Percentiles rank a stretch among this genome's conserved stretches.
Evolutionary conservation across 2,888 invertebrate genomes (phyloP).

Genomic region (Coelinius sp.): DNA sequence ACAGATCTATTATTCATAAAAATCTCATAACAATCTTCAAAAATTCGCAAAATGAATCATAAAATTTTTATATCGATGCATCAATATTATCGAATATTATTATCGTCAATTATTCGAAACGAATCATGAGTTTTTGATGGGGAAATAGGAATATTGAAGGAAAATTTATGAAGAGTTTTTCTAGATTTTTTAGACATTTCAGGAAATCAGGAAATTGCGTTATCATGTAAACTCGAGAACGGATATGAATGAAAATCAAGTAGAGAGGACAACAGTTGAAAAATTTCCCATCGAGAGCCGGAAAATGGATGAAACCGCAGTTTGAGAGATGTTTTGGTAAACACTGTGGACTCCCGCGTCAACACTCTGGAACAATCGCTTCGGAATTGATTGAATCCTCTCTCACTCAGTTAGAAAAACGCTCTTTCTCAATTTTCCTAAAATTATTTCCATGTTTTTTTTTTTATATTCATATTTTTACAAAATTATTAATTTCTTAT

Average conservation of each 20-base stretch:
- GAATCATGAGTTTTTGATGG: no score
- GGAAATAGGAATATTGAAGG: no score
- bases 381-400: slow-evolving; percentile 2
- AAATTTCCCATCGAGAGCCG: background rate
- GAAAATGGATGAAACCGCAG: slow-evolving; percentile 38
- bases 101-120: no score
- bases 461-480: no score
- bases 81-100: no score
- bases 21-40: background rate
- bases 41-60: background rate
- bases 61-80: background rate
- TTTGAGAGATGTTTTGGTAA: slow-evolving; percentile 42
- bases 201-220: background rate
- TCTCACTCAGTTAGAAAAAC: slow-evolving; percentile 20
- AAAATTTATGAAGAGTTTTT: no score
- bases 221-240: slow-evolving; percentile 4
- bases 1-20: slow-evolving; percentile 1
- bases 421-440: background rate
- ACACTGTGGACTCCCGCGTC: slow-evolving; percentile 33
- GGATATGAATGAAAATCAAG: slow-evolving; percentile 27
- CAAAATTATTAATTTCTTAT: no score
- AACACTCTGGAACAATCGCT: slow-evolving; percentile 23
- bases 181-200: background rate
- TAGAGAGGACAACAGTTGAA: slow-evolving; percentile 27
- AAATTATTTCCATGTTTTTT: no score